Conservation (phyloP, 2,797 vertebrate genomes). For the Linurgus olivaceus region DNA sequence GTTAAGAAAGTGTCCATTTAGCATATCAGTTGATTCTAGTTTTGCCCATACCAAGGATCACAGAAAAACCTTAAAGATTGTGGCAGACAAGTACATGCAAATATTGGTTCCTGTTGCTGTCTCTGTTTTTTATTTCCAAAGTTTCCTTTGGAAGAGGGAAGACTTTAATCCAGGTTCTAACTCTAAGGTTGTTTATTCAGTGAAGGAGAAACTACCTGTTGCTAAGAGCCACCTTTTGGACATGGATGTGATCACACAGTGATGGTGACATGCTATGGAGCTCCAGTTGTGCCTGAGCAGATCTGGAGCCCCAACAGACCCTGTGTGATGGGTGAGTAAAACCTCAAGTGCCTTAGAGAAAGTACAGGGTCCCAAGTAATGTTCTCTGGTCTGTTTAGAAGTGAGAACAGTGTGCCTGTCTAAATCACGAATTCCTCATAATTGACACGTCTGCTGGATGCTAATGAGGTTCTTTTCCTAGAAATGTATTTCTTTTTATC, state of each 20-base stretch:
- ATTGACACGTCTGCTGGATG: background rate
- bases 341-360: background rate
- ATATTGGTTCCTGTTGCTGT: background rate
- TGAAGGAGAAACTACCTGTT: background rate
- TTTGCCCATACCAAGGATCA: background rate
- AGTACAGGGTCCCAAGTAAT: background rate
- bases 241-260: background rate
- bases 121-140: background rate
- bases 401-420: background rate
- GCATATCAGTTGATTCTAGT: background rate
- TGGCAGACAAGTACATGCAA: background rate
- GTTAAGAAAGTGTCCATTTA: background rate
- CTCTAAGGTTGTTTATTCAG: background rate
- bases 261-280: background rate
- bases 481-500: constrained; percentile 5
- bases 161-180: background rate
- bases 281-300: background rate
- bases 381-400: background rate
- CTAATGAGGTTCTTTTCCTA: background rate
- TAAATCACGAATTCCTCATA: background rate
- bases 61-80: background rate
- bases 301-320: background rate
- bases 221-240: background rate
- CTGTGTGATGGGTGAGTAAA: rapidly evolving
- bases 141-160: background rate